Evolutionary conservation across 2,888 invertebrate genomes (phyloP), one percentile per base, ranked within the genome.

Genomic region (Carcina quercana): DNA sequence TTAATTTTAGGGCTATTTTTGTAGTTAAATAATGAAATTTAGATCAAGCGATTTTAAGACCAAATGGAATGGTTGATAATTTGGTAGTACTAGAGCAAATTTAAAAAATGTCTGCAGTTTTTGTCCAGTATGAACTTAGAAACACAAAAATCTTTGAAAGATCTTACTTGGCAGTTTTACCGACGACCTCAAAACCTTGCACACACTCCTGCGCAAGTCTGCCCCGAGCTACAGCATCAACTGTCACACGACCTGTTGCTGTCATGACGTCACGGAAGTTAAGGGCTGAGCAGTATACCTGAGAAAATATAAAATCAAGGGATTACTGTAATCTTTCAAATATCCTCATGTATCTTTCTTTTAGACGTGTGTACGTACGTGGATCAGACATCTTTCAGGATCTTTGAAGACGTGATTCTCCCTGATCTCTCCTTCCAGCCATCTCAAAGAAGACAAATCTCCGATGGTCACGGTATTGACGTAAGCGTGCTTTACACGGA

Each of bases 181-280:
- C 93, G 3, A 88, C 86, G 45, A 87, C 86, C 47, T 93, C 92
- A 40, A 91, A 87, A 0, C 92, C 92, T 43, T 89, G 83, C 0
- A 90, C 86, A 47, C 87, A 88, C 42, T 89, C 89, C 45, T 93
- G 88, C 6, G 86, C 76, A 13, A 87, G 57, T n/a, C 91, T 80
- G 1, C 84, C 86, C 15, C 86, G 85, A 0, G 92, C 92, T 1
- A 94, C 88, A 1, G 93, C 88, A 61, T 97, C 97, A 0, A 89
- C 88, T 5, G 93, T 90, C 4, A 98, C 86, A 56, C 95, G 95
- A 1, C 96, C 97, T 1, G 94, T 94, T 0, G 97, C 95, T 1
- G 95, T 85, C 98, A 98, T 97, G 0, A 98, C 86, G 66, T 98
- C 98, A 55, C 95, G 90, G 88, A 97, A 98, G 76, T 98, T 98